phyloP scores from a whole-genome alignment of 2,888 invertebrate species.

The Polylopha cassiicola region DNA sequence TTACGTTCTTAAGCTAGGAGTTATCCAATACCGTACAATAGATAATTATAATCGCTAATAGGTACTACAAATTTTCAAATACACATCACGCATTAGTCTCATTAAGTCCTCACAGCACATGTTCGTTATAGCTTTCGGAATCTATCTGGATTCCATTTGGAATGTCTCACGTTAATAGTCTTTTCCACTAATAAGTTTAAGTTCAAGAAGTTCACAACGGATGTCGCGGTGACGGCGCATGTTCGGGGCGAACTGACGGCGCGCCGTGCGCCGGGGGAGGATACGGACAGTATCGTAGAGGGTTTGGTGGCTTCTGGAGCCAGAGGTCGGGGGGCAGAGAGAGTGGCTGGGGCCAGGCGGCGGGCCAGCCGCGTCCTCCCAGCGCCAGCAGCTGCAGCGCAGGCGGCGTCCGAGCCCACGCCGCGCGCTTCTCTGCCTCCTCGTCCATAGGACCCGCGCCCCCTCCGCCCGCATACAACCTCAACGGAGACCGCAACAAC shows the following conservation, averaged over 20 bases:
- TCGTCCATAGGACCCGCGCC: conserved; percentile 74
- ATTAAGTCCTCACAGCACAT: conserved; percentile 44
- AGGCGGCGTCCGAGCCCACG: conserved; percentile 72
- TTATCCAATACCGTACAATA: conserved; percentile 11
- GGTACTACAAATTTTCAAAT: conserved; percentile 35
- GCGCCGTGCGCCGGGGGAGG: conserved; percentile 69
- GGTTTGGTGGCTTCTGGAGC: conserved; percentile 88
- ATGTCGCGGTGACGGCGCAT: conserved; percentile 58
- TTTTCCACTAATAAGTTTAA: conserved; percentile 26
- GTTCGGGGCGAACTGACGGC: conserved; percentile 47
- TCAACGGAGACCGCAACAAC: conserved; percentile 80
- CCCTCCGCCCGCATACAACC: conserved; percentile 80
- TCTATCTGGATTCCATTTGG: conserved; percentile 19
- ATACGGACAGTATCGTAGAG: conserved; percentile 79
- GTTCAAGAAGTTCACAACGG: conserved; percentile 52
- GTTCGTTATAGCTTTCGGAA: conserved; percentile 26
- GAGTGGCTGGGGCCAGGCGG: conserved; percentile 92
- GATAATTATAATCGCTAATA: conserved; percentile 31
- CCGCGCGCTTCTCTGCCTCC: conserved; percentile 76
- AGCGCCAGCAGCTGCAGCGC: conserved; percentile 67
- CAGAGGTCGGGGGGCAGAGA: conserved; percentile 92
- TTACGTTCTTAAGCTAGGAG: conserved; percentile 34
- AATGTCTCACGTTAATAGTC: conserved; percentile 11
- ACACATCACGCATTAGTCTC: conserved; percentile 13
- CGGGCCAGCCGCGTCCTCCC: conserved; percentile 88